These are phyloP conservation scores for Drosophila vallismaia DNA, from an alignment of 2,888 invertebrate genomes.

Conservation along the genomic window DNA sequence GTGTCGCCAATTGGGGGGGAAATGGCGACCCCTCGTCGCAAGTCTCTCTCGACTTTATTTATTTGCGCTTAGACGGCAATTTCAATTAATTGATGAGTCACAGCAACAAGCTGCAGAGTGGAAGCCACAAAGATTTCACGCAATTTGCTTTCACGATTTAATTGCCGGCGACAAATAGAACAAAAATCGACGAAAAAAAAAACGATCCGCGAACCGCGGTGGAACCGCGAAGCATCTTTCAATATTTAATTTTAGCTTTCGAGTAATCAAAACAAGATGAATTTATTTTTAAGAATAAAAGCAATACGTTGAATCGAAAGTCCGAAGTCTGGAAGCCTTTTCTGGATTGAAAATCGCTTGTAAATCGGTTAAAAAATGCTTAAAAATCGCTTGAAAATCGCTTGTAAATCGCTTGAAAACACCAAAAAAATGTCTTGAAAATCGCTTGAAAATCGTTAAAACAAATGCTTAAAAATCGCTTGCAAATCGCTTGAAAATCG, in stretches of 20 bases:
- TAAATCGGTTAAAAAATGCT: too few species aligned
- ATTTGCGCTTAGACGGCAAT: conserved; percentile 73
- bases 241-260: conserved; percentile 2
- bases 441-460: too few species aligned
- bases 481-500: too few species aligned
- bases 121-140: conserved; percentile 58
- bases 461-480: too few species aligned
- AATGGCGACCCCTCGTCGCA: conserved; percentile 2
- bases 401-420: too few species aligned
- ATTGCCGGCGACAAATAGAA: conserved; percentile 65
- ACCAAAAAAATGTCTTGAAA: too few species aligned
- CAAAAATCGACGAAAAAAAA: not conserved
- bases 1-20: conserved; percentile 18
- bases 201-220: not conserved
- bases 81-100: conserved; percentile 77
- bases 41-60: conserved; percentile 52
- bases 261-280: not conserved
- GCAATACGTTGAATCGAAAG: too few species aligned
- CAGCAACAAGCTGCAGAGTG: conserved; percentile 33
- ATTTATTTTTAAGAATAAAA: not conserved
- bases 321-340: too few species aligned
- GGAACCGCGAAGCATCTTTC: not conserved
- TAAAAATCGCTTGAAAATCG: too few species aligned
- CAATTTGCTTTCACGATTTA: conserved; percentile 68
- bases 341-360: too few species aligned